phyloP scores from a whole-genome alignment of 1,140 invertebrate species.

The Cotesia chilonis region DNA sequence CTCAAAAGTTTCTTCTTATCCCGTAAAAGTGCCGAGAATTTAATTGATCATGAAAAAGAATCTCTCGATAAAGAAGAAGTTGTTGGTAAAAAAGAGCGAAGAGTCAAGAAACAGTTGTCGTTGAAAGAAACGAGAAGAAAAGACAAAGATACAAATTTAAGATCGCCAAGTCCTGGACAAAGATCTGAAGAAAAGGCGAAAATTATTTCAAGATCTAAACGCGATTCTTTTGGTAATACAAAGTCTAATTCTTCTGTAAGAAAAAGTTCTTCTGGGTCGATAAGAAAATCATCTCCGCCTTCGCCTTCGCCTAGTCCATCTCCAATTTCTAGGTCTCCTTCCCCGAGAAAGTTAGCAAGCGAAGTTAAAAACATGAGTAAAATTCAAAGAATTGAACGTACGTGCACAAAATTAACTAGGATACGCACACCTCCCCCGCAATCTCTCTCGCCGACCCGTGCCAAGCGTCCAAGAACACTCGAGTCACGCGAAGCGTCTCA shows the following conservation, averaged over 20 bases:
- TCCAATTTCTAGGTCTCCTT: not conserved
- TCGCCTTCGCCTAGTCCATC: not conserved
- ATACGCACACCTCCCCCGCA: constrained; percentile 16
- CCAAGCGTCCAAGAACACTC: constrained; percentile 34
- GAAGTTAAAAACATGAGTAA: constrained; percentile 4
- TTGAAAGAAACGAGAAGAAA: too few relatives aligned
- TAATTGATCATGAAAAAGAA: constrained; percentile 12
- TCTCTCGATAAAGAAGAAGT: constrained; percentile 10
- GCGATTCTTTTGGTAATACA: constrained; percentile 32
- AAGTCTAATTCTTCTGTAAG: not conserved
- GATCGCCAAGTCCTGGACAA: too few relatives aligned
- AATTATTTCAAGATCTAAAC: constrained; percentile 9
- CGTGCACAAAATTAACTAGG: constrained; percentile 11
- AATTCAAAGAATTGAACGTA: constrained; percentile 7
- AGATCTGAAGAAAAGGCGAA: not conserved
- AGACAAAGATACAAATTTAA: too few relatives aligned
- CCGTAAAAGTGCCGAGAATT: constrained; percentile 38
- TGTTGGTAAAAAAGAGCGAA: constrained; percentile 23
- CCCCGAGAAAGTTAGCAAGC: not conserved
- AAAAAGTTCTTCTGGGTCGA: constrained; percentile 5
- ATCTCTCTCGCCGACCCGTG: constrained; percentile 46
- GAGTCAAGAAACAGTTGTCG: not conserved
- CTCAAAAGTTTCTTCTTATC: constrained; percentile 38
- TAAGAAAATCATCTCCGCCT: constrained; percentile 12
- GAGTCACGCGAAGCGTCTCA: constrained; percentile 29